Conservation (phyloP, 2,797 vertebrate species). For the Scarus forsteni region DNA sequence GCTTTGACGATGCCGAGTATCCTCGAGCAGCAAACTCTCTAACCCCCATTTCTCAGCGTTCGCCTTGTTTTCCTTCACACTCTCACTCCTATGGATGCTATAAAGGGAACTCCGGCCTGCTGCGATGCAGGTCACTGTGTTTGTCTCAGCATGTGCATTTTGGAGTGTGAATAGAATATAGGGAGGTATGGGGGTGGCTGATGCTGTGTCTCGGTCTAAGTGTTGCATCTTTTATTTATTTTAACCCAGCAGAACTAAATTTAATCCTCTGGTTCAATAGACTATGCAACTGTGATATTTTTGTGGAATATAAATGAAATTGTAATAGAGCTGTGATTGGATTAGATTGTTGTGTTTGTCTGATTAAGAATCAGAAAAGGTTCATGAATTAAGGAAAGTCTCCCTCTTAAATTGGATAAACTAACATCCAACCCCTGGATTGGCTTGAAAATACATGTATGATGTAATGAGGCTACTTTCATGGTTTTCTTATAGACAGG, state of each 20-base stretch:
- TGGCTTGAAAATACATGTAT: neutral
- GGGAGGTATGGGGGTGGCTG: slow-evolving; percentile 35
- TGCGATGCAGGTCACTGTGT: slow-evolving; percentile 54
- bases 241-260: slow-evolving; percentile 42
- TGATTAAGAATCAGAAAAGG: neutral
- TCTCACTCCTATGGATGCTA: slow-evolving; percentile 12
- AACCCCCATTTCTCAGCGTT: slow-evolving; percentile 24
- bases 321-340: neutral
- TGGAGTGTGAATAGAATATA: neutral
- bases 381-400: neutral
- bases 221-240: slow-evolving; percentile 47
- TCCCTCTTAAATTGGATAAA: neutral
- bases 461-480: neutral
- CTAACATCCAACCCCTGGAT: neutral
- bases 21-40: slow-evolving; percentile 15
- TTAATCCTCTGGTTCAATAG: slow-evolving; percentile 50
- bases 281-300: slow-evolving; percentile 39
- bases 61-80: slow-evolving; percentile 14
- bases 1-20: slow-evolving; percentile 33
- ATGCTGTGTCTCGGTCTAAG: slow-evolving; percentile 41
- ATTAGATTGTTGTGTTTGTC: neutral
- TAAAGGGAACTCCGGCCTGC: slow-evolving; percentile 53
- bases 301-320: slow-evolving; percentile 7
- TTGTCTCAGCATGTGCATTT: slow-evolving; percentile 23
- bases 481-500: neutral